phyloP scores from a whole-genome alignment of 2,797 vertebrate species.

The Adrianichthys oophorus region DNA sequence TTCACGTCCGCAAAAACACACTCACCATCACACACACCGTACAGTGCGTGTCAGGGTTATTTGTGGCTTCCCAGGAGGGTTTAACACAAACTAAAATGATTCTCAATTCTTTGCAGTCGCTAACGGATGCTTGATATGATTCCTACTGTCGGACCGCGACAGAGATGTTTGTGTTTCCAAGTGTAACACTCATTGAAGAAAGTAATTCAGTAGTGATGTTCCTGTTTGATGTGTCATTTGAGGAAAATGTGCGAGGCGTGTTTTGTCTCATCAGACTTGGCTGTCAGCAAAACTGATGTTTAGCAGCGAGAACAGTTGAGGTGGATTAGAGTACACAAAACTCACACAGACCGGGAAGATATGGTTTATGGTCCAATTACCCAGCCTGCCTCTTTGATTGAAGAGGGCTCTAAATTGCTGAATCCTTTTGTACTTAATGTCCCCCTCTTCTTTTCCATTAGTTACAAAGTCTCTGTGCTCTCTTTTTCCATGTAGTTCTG shows the following conservation, averaged over 20 bases:
- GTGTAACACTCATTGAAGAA: background rate
- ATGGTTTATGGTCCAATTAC: slow-evolving; percentile 66
- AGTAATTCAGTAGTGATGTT: slow-evolving; percentile 28
- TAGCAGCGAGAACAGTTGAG: slow-evolving; percentile 34
- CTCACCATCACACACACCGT: slow-evolving; percentile 16
- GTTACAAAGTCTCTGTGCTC: background rate
- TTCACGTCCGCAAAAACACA: slow-evolving; percentile 3
- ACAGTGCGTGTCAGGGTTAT: slow-evolving; percentile 50
- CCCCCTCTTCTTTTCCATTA: slow-evolving; percentile 1
- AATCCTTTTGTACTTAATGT: slow-evolving; percentile 28
- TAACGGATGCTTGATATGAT: slow-evolving; percentile 37
- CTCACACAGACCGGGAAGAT: slow-evolving; percentile 14
- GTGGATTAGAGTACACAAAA: slow-evolving; percentile 11
- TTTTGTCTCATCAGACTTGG: slow-evolving; percentile 44
- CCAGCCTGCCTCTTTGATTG: slow-evolving; percentile 51
- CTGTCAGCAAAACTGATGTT: slow-evolving; percentile 41
- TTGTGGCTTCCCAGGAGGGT: slow-evolving; percentile 53
- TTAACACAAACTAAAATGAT: slow-evolving; percentile 51
- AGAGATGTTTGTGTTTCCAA: background rate
- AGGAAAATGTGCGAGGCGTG: slow-evolving; percentile 24
- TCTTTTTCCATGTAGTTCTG: background rate
- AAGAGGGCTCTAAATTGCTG: slow-evolving; percentile 55
- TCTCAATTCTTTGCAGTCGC: slow-evolving; percentile 32
- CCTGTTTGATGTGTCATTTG: slow-evolving; percentile 6
- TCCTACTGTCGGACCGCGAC: slow-evolving; percentile 32